These are phyloP conservation scores for Zaprionus lachaisei DNA, from an alignment of 1,140 invertebrate species.

Conservation along the genomic window DNA sequence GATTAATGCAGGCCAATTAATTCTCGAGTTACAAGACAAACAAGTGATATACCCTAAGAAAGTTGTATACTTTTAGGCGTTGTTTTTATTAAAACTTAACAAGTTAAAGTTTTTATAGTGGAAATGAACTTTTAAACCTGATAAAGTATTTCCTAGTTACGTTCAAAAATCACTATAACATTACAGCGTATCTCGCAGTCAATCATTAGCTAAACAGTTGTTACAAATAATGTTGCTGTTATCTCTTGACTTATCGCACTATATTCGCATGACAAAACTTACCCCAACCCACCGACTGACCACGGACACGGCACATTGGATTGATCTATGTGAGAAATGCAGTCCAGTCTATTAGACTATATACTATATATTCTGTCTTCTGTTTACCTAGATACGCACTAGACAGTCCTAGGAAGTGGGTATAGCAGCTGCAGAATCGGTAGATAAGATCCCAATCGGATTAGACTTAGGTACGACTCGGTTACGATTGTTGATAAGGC, in stretches of 20 bases:
- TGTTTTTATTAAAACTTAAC: neutral
- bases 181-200: conserved; percentile 8
- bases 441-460: conserved; percentile 38
- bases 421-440: neutral
- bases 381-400: neutral
- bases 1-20: conserved; percentile 12
- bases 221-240: conserved; percentile 2
- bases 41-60: neutral
- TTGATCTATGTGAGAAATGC: neutral
- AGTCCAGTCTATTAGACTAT: neutral
- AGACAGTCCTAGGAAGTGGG: neutral
- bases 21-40: conserved; percentile 19
- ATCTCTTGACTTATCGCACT: conserved; percentile 12
- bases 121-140: neutral
- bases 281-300: conserved; percentile 4
- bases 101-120: neutral
- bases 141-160: too few relatives aligned
- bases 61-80: conserved; percentile 19
- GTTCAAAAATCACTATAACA: neutral
- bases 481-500: conserved; percentile 34
- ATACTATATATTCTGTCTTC: neutral
- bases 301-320: conserved; percentile 14
- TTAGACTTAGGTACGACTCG: conserved; percentile 4
- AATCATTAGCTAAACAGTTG: neutral
- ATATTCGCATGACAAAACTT: neutral